A percentile compares a stretch with the other conserved stretches of the same genome.
Evolutionary conservation across 2,113 vertebrate genomes (phyloP).

Genomic region (Carlito syrichta): DNA sequence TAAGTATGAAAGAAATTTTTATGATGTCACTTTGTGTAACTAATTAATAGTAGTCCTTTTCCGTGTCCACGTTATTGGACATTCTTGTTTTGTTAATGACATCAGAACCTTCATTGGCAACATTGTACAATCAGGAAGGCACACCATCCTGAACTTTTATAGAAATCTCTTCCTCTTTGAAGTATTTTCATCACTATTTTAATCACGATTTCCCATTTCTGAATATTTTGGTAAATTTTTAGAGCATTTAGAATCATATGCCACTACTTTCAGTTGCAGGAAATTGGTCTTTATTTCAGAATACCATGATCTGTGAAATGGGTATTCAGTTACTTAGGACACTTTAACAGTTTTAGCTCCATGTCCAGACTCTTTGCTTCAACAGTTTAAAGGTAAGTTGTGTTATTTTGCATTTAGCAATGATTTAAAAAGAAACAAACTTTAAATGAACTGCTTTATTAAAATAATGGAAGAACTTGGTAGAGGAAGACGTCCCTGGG

Average conservation of each 20-base stretch:
- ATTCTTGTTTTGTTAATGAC: background rate
- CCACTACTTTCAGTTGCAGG: background rate
- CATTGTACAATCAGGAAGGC: background rate
- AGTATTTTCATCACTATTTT: background rate
- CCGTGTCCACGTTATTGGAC: accelerated
- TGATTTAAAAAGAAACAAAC: background rate
- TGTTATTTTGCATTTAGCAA: slow-evolving; percentile 29
- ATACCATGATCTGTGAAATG: slow-evolving; percentile 53
- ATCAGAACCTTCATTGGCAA: background rate
- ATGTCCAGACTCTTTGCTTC: background rate
- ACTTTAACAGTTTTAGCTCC: slow-evolving; percentile 40
- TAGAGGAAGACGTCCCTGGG: slow-evolving; percentile 57
- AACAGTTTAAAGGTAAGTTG: background rate
- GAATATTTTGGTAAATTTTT: background rate
- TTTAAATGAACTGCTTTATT: slow-evolving; percentile 47
- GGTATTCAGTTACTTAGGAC: slow-evolving; percentile 24
- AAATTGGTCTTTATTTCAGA: slow-evolving; percentile 18
- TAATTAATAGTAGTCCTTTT: background rate
- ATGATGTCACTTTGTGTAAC: background rate
- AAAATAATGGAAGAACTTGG: slow-evolving; percentile 45
- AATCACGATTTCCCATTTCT: background rate
- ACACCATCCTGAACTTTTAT: background rate
- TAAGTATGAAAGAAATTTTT: background rate
- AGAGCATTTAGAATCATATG: background rate
- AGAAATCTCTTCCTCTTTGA: background rate